A percentile compares a stretch with the other conserved stretches of the same genome.
phyloP scores from a whole-genome alignment of 2,113 vertebrate genomes.

The Malurus elegans region DNA sequence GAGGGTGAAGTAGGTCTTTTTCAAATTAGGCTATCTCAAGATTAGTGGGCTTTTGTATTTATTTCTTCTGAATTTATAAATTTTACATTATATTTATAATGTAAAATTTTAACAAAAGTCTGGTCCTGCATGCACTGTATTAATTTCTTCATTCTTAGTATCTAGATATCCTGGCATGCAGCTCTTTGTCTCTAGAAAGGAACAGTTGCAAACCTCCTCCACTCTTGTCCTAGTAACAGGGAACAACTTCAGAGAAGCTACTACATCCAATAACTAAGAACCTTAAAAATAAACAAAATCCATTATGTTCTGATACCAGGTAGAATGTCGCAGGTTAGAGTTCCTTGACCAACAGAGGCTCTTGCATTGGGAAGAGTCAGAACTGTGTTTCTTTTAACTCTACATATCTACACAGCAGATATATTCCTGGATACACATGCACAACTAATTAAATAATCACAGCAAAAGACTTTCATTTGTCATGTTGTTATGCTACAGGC shows the following conservation, averaged over 20 bases:
- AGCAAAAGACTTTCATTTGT: neutral
- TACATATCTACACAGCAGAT: neutral
- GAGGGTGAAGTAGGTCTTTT: neutral
- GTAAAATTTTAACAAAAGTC: neutral
- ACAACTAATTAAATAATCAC: neutral
- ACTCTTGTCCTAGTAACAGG: neutral
- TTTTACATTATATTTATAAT: neutral
- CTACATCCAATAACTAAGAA: neutral
- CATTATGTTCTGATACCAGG: neutral
- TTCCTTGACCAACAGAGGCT: fast-evolving
- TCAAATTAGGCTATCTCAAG: neutral
- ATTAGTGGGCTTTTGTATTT: neutral
- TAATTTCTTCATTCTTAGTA: neutral
- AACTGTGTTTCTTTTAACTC: neutral
- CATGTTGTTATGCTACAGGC: neutral
- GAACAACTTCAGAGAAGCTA: neutral
- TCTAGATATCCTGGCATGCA: fast-evolving
- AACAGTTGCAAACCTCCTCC: neutral
- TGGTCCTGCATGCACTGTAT: neutral
- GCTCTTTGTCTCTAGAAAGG: neutral
- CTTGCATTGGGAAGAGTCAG: neutral
- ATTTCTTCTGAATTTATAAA: neutral
- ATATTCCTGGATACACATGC: neutral
- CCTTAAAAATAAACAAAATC: neutral
- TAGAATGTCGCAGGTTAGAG: neutral